These are phyloP conservation scores for Protodeltote pygarga DNA, from an alignment of 2,888 invertebrate species.

Conservation along the genomic window DNA sequence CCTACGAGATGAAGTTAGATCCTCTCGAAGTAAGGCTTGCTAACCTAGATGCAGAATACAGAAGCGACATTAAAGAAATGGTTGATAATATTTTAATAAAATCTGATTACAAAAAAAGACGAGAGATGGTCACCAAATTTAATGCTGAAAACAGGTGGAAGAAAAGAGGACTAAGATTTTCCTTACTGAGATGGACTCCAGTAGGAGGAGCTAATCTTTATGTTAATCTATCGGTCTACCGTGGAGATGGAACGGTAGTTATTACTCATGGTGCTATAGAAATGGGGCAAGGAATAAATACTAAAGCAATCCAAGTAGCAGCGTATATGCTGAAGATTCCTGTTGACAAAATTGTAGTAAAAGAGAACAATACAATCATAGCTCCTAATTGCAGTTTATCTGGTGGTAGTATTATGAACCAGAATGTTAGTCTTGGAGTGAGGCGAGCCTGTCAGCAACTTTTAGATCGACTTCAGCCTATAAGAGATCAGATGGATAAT, in stretches of 20 bases:
- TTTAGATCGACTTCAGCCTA: slow-evolving; percentile 62
- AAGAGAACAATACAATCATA: slow-evolving; percentile 24
- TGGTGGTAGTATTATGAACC: slow-evolving; percentile 59
- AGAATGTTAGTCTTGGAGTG: slow-evolving; percentile 62
- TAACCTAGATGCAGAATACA: slow-evolving; percentile 65
- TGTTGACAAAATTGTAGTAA: slow-evolving; percentile 23
- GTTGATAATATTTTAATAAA: slow-evolving; percentile 5
- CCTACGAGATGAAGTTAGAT: slow-evolving; percentile 80
- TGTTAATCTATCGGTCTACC: slow-evolving; percentile 87
- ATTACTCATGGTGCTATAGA: slow-evolving; percentile 89
- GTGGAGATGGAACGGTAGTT: slow-evolving; percentile 88
- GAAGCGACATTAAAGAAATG: slow-evolving; percentile 44
- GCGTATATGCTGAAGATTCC: slow-evolving; percentile 21
- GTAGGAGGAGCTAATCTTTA: slow-evolving; percentile 80
- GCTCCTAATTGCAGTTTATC: slow-evolving; percentile 18
- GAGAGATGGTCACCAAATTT: slow-evolving; percentile 73
- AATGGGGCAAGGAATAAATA: slow-evolving; percentile 92
- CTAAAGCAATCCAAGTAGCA: slow-evolving; percentile 89
- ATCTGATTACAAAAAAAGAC: slow-evolving; percentile 73
- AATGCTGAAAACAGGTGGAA: slow-evolving; percentile 90
- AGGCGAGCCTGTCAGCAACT: slow-evolving; percentile 55
- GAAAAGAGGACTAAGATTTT: slow-evolving; percentile 83
- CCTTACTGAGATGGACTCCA: slow-evolving; percentile 84
- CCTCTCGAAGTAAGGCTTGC: slow-evolving; percentile 77
- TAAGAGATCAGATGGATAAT: slow-evolving; percentile 77